Percentiles rank a stretch among this genome's conserved stretches.
Evolutionary conservation across 2,888 invertebrate species (phyloP).

Genomic region (Sphaerophoria taeniata): DNA sequence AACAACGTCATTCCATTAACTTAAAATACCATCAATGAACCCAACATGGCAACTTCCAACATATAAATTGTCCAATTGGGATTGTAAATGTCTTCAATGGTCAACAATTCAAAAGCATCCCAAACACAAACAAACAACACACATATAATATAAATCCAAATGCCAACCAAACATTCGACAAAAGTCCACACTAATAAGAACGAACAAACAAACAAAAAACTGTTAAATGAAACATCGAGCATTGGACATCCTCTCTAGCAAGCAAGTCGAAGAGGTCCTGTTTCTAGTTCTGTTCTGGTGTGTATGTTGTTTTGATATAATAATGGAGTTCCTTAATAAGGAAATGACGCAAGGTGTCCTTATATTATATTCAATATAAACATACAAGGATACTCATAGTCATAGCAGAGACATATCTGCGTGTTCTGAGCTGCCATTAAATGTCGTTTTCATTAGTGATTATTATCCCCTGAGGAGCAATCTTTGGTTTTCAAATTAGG

Average conservation of each 20-base stretch:
- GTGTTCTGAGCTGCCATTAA: conserved; percentile 64
- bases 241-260: not conserved
- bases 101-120: conserved; percentile 46
- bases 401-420: conserved; percentile 34
- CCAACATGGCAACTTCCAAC: conserved; percentile 53
- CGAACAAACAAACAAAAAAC: not conserved
- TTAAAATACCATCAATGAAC: conserved; percentile 63
- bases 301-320: conserved; percentile 63
- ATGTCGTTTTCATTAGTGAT: conserved; percentile 75
- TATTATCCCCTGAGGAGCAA: conserved; percentile 73
- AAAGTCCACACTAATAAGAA: conserved; percentile 60
- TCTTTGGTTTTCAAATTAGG: conserved; percentile 74
- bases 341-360: conserved; percentile 74
- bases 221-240: conserved; percentile 63
- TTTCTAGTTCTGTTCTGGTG: conserved; percentile 10
- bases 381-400: too few species aligned
- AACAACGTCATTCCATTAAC: conserved; percentile 68
- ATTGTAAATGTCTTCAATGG: conserved; percentile 64
- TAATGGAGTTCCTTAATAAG: conserved; percentile 71
- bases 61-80: conserved; percentile 70
- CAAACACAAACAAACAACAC: not conserved
- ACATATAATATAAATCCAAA: not conserved
- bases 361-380: not conserved
- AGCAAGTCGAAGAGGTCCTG: conserved; percentile 1
- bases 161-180: conserved; percentile 17